A percentile compares a stretch with the other conserved stretches of the same genome.
Evolutionary conservation across 2,113 vertebrate genomes (phyloP).

Genomic region (Vombatus ursinus): DNA sequence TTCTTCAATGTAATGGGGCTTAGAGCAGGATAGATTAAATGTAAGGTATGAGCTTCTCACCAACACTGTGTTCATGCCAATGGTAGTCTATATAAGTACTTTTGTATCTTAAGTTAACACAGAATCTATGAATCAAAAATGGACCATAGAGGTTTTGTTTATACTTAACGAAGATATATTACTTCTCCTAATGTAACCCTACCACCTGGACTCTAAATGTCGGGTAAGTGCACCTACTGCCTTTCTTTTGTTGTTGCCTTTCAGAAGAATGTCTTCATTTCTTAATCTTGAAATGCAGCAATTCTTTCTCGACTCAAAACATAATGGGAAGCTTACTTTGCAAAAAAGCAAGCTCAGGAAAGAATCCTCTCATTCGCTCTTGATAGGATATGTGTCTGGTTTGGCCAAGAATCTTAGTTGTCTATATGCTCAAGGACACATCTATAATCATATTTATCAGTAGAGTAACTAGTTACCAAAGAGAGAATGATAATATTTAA

Average conservation of each 20-base stretch:
- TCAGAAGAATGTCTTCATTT: not conserved
- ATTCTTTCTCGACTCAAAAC: not conserved
- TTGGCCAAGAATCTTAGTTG: not conserved
- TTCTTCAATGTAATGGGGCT: conserved; percentile 51
- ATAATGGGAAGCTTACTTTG: not conserved
- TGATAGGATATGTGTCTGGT: not conserved
- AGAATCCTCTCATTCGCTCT: not conserved
- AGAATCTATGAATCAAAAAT: conserved; percentile 61
- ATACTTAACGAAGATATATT: conserved; percentile 43
- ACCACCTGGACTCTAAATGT: conserved; percentile 34
- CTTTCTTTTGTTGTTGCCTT: conserved; percentile 41
- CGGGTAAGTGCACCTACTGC: conserved; percentile 43
- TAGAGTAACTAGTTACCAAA: not conserved
- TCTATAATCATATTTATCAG: not conserved
- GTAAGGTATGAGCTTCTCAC: not conserved
- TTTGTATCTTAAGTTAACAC: conserved; percentile 52
- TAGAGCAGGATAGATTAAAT: conserved; percentile 56
- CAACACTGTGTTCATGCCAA: not conserved
- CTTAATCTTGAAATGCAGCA: not conserved
- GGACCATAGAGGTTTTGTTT: conserved; percentile 65
- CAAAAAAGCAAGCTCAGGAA: conserved; percentile 30
- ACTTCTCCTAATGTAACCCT: conserved; percentile 51
- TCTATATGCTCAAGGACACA: not conserved
- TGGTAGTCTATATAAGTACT: conserved; percentile 7
- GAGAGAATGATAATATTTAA: conserved; percentile 36